These are phyloP conservation scores for Phylloscopus trochilus DNA, from an alignment of 2,113 vertebrate species.

Conservation along the genomic window DNA sequence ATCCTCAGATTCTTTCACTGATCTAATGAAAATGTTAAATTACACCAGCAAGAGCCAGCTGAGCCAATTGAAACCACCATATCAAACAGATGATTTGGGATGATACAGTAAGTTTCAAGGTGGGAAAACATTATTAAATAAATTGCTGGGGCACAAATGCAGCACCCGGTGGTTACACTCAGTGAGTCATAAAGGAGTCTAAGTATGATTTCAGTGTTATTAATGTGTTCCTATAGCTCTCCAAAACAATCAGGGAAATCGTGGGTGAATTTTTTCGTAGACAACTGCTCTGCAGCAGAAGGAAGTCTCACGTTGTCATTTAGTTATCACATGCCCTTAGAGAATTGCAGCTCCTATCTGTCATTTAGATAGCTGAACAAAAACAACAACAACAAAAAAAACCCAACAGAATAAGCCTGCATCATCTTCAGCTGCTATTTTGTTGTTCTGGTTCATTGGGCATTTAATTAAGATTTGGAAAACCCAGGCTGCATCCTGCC, in stretches of 20 bases:
- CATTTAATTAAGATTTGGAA: background rate
- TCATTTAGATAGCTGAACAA: background rate
- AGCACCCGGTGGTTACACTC: conserved; percentile 11
- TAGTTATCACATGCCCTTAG: background rate
- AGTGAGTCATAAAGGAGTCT: background rate
- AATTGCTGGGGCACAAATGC: conserved; percentile 46
- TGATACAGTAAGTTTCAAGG: conserved; percentile 53
- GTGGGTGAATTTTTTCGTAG: conserved; percentile 14
- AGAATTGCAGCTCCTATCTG: background rate
- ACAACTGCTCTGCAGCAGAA: conserved; percentile 12
- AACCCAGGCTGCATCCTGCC: background rate
- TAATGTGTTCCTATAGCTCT: background rate
- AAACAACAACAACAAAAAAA: background rate
- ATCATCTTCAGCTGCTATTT: background rate
- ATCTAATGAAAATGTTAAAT: conserved; percentile 69
- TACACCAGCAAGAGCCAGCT: conserved; percentile 44
- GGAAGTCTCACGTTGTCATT: background rate
- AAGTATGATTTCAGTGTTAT: conserved; percentile 28
- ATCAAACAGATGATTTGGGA: conserved; percentile 61
- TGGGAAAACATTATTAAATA: conserved; percentile 59
- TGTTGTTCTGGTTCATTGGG: background rate
- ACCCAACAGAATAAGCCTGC: background rate
- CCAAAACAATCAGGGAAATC: conserved; percentile 2
- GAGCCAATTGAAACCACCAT: conserved; percentile 50
- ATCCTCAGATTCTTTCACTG: conserved; percentile 56